These are phyloP conservation scores for Nymphalis c-album DNA, from an alignment of 2,888 invertebrate species.

Conservation along the genomic window DNA sequence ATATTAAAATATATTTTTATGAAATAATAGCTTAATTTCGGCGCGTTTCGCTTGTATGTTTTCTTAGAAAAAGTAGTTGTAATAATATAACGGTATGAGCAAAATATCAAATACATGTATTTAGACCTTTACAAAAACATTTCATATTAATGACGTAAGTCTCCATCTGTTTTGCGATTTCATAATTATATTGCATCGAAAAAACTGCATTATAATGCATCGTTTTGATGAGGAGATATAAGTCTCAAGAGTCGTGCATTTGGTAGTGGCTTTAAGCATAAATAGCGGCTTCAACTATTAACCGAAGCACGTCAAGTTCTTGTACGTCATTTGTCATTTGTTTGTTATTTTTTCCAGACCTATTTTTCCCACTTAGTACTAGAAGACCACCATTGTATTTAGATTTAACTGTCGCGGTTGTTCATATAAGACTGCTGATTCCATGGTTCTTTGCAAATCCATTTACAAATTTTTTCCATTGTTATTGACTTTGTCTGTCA, in stretches of 20 bases:
- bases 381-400: neutral
- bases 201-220: conserved; percentile 4
- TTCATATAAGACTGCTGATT: no score
- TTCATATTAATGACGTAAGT: neutral
- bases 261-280: conserved; percentile 1
- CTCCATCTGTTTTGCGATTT: neutral
- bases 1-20: neutral
- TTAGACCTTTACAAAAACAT: neutral
- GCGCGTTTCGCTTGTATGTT: no score
- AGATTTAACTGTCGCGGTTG: neutral
- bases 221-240: conserved; percentile 1
- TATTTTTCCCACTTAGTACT: neutral
- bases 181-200: neutral
- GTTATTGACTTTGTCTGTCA: no score
- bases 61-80: no score
- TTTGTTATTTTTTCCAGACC: neutral
- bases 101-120: neutral
- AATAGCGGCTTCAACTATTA: conserved; percentile 8
- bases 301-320: neutral
- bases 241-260: conserved; percentile 7
- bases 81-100: neutral
- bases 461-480: no score
- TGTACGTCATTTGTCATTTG: conserved; percentile 6
- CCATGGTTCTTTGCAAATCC: no score
- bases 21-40: no score